Evolutionary conservation across 2,113 vertebrate genomes (phyloP), one percentile per base, ranked within the genome.

Genomic region (Apus apus): DNA sequence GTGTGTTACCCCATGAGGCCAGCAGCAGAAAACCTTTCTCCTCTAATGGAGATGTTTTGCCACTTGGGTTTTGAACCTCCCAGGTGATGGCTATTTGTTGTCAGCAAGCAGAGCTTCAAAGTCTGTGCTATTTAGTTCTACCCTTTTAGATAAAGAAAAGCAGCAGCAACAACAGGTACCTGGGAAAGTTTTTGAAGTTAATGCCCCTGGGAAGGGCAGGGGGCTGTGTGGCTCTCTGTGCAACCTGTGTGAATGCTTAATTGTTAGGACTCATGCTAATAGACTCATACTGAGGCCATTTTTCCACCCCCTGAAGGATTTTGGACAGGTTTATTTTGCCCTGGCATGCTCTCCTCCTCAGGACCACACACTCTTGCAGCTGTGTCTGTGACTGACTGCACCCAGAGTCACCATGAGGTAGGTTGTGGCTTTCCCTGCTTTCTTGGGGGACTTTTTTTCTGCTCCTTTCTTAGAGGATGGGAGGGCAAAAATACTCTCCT

Each of bases 301-400:
- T 61, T 53, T 72, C 11, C 11, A 65, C 13, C 22, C 21, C 19
- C n/a, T 61, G 6, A 19, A 46, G 9, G 32, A 58, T 65, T 68
- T n/a, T 25, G 21, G 51, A 7, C 1, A 0, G 7, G 10, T 64
- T 81, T 29, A 3, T 56, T 76, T 80, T 60, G 11, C 51, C 22
- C 75, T 88, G 48, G 13, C 5, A 3, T 11, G 23, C 30, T 73
- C 48, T 50, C 7, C n/a, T 23, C 23, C 6, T n/a, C 0, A 3
- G 50, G 16, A 50, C 18, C 25, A 19, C 5, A 6, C 9, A 14
- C 25, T 6, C 12, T 56, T 21, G 2, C 3, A 5, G 36, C 1
- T 38, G 10, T 66, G 46, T n/a, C 77, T 76, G 40, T 5, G 34
- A n/a, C 40, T 48, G 21, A 20, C 17, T 38, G 18, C 38, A 1